Conservation (phyloP, 2,888 invertebrate species). For the Flabesymbios commensalis region DNA sequence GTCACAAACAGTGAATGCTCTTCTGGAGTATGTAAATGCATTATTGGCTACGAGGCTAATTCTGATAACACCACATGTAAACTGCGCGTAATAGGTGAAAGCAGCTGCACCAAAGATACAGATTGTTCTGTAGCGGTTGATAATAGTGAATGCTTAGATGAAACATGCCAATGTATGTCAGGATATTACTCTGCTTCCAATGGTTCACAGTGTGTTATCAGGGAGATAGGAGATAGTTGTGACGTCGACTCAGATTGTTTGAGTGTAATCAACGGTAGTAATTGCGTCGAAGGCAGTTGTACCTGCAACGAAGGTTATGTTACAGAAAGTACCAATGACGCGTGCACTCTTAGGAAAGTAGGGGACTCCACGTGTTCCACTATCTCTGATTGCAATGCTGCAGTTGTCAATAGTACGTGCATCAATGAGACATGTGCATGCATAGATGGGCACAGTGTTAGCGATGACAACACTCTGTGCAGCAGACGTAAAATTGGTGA, state of each 20-base stretch:
- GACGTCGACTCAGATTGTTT: constrained; percentile 32
- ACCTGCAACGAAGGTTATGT: constrained; percentile 10
- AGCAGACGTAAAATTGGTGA: constrained; percentile 2
- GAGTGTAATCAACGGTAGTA: constrained; percentile 14
- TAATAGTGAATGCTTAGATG: constrained; percentile 28
- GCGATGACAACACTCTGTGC: constrained; percentile 1
- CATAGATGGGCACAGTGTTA: constrained; percentile 3
- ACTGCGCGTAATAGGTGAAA: not conserved
- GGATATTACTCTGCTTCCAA: constrained; percentile 14
- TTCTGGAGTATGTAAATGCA: not conserved
- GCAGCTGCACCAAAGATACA: constrained; percentile 8
- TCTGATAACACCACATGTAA: not conserved
- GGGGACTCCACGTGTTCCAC: constrained; percentile 16
- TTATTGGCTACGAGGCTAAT: not conserved
- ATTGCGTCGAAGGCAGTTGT: constrained; percentile 3
- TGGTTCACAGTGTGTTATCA: not conserved
- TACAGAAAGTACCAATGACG: not conserved
- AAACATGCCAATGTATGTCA: constrained; percentile 27
- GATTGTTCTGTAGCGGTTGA: constrained; percentile 35
- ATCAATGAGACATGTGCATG: constrained; percentile 6
- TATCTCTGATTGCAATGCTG: constrained; percentile 24
- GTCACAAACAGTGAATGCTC: constrained; percentile 16
- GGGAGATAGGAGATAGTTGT: not conserved
- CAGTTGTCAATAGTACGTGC: constrained; percentile 8
- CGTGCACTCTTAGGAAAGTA: constrained; percentile 10